phyloP scores from a whole-genome alignment of 1,140 invertebrate genomes.

The Plutomurus gul region DNA sequence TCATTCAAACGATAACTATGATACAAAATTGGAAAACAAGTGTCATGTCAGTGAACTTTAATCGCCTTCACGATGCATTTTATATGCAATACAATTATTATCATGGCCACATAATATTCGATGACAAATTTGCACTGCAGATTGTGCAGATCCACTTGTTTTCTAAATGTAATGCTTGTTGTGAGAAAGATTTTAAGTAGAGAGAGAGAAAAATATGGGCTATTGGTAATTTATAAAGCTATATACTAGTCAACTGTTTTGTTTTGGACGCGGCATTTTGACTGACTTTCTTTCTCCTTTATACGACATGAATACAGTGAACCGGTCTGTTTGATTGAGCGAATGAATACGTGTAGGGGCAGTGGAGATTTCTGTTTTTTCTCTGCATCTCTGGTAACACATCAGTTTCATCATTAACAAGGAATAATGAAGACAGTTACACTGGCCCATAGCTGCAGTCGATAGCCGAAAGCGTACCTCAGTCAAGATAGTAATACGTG shows the following conservation, averaged over 20 bases:
- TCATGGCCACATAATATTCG: no score
- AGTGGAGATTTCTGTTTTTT: conserved; percentile 13
- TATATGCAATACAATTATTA: no score
- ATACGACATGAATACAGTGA: background rate
- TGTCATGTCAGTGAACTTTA: no score
- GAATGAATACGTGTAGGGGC: conserved; percentile 15
- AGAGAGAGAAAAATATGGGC: background rate
- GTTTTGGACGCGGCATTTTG: no score
- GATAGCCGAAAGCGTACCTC: background rate
- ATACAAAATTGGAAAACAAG: no score
- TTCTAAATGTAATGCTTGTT: no score
- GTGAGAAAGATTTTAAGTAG: no score
- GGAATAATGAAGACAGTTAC: background rate
- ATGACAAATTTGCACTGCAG: no score
- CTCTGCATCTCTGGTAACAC: background rate
- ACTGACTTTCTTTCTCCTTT: conserved; percentile 15
- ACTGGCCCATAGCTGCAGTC: background rate
- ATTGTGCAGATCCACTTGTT: no score
- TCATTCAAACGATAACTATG: no score
- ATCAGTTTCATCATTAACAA: background rate
- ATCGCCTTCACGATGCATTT: no score
- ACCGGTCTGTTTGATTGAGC: conserved; percentile 8
- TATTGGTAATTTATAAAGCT: background rate
- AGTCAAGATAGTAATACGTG: background rate
- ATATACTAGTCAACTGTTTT: background rate